Conservation (phyloP, 92 coral and sea anemone genomes). For the Palythoa caribaeorum region DNA sequence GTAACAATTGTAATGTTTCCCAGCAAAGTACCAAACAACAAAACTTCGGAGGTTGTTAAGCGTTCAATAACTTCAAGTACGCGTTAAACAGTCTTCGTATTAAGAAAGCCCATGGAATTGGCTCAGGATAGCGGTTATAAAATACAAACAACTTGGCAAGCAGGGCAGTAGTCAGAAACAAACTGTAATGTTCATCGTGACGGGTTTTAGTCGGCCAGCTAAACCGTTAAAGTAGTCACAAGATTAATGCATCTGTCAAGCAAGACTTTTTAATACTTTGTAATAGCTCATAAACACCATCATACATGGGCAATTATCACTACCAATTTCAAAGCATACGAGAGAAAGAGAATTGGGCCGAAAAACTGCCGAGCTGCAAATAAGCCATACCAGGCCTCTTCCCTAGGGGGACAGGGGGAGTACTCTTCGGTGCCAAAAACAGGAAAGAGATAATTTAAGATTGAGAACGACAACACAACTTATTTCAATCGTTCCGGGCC, state of each 20-base stretch:
- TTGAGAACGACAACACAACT: no score
- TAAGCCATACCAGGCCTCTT: no score
- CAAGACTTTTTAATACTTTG: not conserved
- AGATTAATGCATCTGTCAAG: not conserved
- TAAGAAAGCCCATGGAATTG: conserved; percentile 54
- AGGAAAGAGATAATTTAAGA: no score
- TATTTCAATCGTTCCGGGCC: no score
- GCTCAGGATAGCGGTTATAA: conserved; percentile 35
- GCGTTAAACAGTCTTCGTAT: conserved; percentile 27
- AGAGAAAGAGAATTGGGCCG: no score
- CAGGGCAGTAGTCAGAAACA: conserved; percentile 13
- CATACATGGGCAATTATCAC: no score
- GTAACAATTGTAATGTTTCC: not conserved
- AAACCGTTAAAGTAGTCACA: not conserved
- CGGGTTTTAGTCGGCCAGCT: conserved; percentile 23
- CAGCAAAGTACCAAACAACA: not conserved
- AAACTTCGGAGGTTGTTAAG: not conserved
- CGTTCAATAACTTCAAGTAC: not conserved
- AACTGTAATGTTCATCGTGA: conserved; percentile 12
- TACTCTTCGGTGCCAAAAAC: no score
- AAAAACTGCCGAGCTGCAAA: no score
- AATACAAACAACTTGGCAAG: not conserved
- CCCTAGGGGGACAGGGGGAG: no score
- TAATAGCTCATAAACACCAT: not conserved
- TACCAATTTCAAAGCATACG: no score